Evolutionary conservation across 2,888 invertebrate genomes (phyloP).

Genomic region (Lymantria dispar): DNA sequence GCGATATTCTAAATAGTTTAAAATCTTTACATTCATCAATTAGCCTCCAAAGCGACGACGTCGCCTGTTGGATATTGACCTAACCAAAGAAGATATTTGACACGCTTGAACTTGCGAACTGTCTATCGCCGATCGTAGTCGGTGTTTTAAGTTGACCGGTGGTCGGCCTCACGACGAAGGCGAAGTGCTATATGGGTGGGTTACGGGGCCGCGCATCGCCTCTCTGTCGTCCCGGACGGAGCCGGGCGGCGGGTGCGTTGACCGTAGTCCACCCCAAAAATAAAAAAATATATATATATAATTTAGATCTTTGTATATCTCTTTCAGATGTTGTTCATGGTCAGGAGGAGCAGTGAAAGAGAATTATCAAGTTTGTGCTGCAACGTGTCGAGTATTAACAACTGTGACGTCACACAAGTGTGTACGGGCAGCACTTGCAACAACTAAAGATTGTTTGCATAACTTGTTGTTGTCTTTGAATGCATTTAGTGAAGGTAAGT

Average conservation of each 20-base stretch:
- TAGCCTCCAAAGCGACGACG: not conserved
- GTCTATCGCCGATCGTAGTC: not conserved
- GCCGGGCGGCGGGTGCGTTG: too few relatives aligned
- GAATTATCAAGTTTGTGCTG: conserved; percentile 39
- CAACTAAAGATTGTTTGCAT: conserved; percentile 65
- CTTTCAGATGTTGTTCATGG: conserved; percentile 57
- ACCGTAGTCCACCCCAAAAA: too few relatives aligned
- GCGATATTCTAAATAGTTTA: too few relatives aligned
- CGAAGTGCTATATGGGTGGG: too few relatives aligned
- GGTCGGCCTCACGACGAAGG: too few relatives aligned
- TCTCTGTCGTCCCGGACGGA: too few relatives aligned
- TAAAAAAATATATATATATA: too few relatives aligned
- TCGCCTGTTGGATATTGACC: not conserved
- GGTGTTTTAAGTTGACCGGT: not conserved
- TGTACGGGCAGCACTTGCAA: conserved; percentile 55
- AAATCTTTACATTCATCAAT: not conserved
- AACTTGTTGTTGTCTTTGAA: conserved; percentile 49
- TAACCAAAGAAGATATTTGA: not conserved
- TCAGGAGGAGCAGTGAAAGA: conserved; percentile 30
- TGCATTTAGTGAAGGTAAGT: conserved; percentile 50
- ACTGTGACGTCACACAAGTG: conserved; percentile 48
- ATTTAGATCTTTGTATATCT: not conserved
- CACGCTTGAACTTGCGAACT: too few relatives aligned
- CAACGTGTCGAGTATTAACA: conserved; percentile 51
- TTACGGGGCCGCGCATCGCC: too few relatives aligned